Base-by-base conservation (phyloP, 1,140 invertebrate genomes). In the Drosophila ficusphila region DNA sequence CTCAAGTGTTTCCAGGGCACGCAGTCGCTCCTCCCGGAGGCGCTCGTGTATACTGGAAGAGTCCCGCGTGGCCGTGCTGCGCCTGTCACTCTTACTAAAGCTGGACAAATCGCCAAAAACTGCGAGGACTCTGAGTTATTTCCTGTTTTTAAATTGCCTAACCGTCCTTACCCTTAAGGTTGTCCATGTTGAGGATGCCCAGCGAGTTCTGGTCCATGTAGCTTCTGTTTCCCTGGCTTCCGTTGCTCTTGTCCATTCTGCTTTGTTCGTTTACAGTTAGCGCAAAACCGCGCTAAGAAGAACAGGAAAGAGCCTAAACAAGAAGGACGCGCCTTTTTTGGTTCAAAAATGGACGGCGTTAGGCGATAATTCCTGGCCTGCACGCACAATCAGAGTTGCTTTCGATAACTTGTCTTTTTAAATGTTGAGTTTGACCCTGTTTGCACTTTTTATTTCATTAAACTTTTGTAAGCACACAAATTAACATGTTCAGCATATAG, bases 151-250 rank as follows among this genome's bases (percentile, higher is more conserved):
- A 7, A 33, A 19, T 47, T 23, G 5, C n/a, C 0, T n/a, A 23
- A 18, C 4, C 14, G 12, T 16, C 2, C 11, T 61, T 67, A 89
- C 81, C 89, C 58, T 60, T 83, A 0, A 90, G 72, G 41, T 74
- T 90, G 2, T 90, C 89, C 73, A 90, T 81, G 57, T 72, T 90
- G 2, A 90, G 53, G n/a, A 90, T 79, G 1, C 89, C 89, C 41
- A 90, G 56, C 0, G 89, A 90, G 29, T 76, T 72, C 7, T 90
- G 82, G 27, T 90, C 88, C 21, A 36, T 54, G n/a, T 49, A 47
- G 36, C 49, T 82, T 19, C 34, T 49, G 2, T 31, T 52, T 12
- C 70, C 44, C 4, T 25, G 42, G 25, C 34, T 77, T 1, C 33
- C 46, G 9, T 5, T 36, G 52, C 52, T 82, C 52, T 64, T 82